Evolutionary conservation across 2,113 vertebrate species (phyloP).

Genomic region (Montifringilla adamsi): DNA sequence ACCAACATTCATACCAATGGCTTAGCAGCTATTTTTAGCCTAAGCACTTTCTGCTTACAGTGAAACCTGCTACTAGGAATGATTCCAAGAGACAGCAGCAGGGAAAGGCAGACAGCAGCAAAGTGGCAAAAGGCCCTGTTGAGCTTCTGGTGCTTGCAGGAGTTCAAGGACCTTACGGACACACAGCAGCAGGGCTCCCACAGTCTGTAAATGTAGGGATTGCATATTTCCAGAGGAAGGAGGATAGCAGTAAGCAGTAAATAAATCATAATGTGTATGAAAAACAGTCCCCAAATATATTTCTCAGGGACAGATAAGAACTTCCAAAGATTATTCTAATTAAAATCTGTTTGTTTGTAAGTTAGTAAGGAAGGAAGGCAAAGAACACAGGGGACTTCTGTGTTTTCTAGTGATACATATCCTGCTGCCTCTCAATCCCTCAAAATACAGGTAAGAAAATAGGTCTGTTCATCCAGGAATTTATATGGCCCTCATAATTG

Average conservation of each 20-base stretch:
- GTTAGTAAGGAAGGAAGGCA: neutral
- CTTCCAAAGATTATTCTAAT: neutral
- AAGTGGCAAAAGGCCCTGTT: neutral
- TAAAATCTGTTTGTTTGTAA: neutral
- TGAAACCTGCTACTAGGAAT: conserved; percentile 1
- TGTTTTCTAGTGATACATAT: neutral
- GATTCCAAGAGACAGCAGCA: neutral
- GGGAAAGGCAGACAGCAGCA: neutral
- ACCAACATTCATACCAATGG: conserved; percentile 32
- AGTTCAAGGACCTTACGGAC: neutral
- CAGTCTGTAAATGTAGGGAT: neutral
- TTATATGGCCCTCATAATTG: neutral
- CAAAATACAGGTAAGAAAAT: neutral
- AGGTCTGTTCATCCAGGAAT: neutral
- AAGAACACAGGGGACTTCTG: neutral
- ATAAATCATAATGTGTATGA: neutral
- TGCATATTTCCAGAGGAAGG: neutral
- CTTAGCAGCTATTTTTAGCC: conserved; percentile 47
- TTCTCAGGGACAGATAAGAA: neutral
- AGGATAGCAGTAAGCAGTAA: neutral
- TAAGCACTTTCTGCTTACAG: neutral
- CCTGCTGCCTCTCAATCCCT: neutral
- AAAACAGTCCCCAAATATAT: neutral
- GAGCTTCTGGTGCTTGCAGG: neutral
- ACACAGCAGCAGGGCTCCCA: neutral